A percentile compares a stretch with the other conserved stretches of the same genome.
Evolutionary conservation across 2,797 vertebrate species (phyloP).

Genomic region (Anguilla obscura): DNA sequence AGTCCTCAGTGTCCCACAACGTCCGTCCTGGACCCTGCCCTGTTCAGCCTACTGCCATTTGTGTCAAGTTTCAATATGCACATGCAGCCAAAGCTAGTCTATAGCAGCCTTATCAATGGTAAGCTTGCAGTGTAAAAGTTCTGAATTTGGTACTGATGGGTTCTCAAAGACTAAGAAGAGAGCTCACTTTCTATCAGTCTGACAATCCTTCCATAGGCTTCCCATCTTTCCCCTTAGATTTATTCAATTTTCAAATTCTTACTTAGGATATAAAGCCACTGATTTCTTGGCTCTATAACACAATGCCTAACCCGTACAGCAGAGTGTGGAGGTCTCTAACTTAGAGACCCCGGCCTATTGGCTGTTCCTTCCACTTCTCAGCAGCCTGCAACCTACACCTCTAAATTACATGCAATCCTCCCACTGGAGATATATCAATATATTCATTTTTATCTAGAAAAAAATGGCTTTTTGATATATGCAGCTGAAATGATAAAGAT

Average conservation of each 20-base stretch:
- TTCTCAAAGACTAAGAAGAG: not conserved
- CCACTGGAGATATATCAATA: not conserved
- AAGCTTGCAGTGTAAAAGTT: not conserved
- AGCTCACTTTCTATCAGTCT: not conserved
- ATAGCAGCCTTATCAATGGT: not conserved
- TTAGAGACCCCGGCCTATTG: not conserved
- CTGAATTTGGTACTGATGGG: not conserved
- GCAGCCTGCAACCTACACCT: not conserved
- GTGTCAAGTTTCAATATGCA: not conserved
- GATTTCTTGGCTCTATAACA: not conserved
- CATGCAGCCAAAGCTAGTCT: not conserved
- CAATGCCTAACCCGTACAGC: too few species aligned
- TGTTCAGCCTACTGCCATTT: not conserved
- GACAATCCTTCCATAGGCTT: not conserved
- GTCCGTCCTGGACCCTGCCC: not conserved
- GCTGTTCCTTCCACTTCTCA: not conserved
- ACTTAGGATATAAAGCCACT: not conserved
- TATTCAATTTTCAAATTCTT: not conserved
- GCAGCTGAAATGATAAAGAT: not conserved
- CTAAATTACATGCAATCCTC: not conserved
- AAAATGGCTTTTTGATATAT: not conserved
- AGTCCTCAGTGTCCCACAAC: not conserved
- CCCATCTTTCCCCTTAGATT: not conserved
- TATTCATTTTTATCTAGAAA: not conserved
- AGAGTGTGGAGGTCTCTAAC: not conserved